Evolutionary conservation across 2,888 invertebrate genomes (phyloP).

Genomic region (Pammene aurita): DNA sequence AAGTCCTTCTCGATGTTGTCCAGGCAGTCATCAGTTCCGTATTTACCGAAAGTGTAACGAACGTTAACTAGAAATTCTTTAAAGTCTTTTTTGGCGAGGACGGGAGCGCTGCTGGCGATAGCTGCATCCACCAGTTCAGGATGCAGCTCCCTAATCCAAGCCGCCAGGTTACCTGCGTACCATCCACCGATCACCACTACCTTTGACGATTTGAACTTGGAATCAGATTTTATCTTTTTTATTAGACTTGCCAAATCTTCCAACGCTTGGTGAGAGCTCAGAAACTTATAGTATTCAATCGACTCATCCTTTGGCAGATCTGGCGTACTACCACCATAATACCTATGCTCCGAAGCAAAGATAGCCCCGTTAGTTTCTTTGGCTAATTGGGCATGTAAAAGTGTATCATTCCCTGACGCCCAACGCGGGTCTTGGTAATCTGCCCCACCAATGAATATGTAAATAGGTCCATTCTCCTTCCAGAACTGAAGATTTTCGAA

Average conservation of each 20-base stretch:
- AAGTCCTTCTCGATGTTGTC: neutral
- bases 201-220: neutral
- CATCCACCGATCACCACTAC: neutral
- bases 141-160: neutral
- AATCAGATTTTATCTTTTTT: neutral
- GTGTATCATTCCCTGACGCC: no score
- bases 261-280: neutral
- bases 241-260: neutral
- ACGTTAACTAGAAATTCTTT: neutral
- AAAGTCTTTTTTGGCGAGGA: constrained; percentile 2
- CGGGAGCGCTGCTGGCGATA: neutral
- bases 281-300: neutral
- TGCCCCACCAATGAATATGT: neutral
- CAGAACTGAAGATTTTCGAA: neutral
- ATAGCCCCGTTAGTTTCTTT: neutral
- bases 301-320: neutral
- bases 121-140: neutral
- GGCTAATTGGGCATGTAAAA: neutral
- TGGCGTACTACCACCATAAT: neutral
- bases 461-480: neutral
- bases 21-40: neutral
- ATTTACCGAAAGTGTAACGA: neutral
- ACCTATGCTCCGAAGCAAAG: neutral
- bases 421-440: neutral
- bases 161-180: neutral